A percentile compares a stretch with the other conserved stretches of the same genome.
Evolutionary conservation across 2,888 invertebrate genomes (phyloP).

Genomic region (Steinernema scapterisci): DNA sequence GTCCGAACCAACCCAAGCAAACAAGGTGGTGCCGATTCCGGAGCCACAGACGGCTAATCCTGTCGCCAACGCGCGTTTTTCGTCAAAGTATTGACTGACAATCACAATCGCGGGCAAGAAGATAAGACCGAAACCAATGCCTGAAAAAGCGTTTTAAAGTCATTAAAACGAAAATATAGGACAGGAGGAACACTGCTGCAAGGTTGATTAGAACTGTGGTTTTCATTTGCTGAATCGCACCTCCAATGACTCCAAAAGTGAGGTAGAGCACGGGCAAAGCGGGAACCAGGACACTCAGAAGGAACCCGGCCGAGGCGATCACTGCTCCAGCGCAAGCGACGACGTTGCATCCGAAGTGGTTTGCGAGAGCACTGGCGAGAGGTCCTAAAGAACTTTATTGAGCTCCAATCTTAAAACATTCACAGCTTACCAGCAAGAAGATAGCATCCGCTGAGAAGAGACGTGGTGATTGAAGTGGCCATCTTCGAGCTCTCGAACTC

Average conservation of each 20-base stretch:
- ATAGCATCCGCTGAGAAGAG: conserved; percentile 91
- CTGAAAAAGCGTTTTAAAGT: conserved; percentile 69
- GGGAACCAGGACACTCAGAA: conserved; percentile 80
- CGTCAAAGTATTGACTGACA: conserved; percentile 95
- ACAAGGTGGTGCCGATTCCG: conserved; percentile 91
- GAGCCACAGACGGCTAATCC: conserved; percentile 95
- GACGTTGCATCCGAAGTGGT: conserved; percentile 87
- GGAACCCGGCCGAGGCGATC: conserved; percentile 78
- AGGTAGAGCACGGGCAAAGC: conserved; percentile 75
- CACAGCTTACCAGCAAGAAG: conserved; percentile 80
- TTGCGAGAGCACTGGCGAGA: conserved; percentile 89
- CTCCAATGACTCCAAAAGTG: conserved; percentile 87
- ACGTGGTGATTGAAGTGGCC: conserved; percentile 83
- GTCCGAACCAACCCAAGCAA: conserved; percentile 73
- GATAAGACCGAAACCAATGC: conserved; percentile 92
- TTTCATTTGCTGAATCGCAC: conserved; percentile 68
- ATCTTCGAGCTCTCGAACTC: conserved; percentile 79
- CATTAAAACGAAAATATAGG: not conserved
- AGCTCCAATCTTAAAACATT: not conserved
- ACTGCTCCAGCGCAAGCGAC: conserved; percentile 87
- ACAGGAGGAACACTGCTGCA: not conserved
- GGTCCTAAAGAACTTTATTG: conserved; percentile 80
- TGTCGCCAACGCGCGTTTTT: conserved; percentile 86
- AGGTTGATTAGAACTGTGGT: not conserved
- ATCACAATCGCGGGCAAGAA: conserved; percentile 97